Evolutionary conservation across 2,888 invertebrate genomes (phyloP), one percentile per base, ranked within the genome.

Genomic region (Drosophila monieri): DNA sequence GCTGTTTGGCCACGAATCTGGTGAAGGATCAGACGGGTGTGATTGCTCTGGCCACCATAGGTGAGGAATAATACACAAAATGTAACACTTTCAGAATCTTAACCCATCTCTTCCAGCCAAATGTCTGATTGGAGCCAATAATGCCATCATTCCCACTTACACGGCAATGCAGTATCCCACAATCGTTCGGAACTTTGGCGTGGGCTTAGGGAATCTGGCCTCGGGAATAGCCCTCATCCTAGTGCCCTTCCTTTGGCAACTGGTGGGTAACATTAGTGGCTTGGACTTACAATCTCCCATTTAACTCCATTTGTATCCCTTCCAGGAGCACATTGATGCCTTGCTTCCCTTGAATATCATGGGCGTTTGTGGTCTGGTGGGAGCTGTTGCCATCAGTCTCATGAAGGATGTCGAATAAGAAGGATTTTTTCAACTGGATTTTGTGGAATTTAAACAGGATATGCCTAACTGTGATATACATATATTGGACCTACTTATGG

Each of bases 231-330:
- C 95, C 1, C 92, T 96, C 49, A 95, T 96, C 89, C 92, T 93
- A 92, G 95, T 96, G 37, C 96, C 96, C 1, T 96, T 95, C 89
- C 92, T 96, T 81, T 96, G 95, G 95, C 93, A 94, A 86, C 90
- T 95, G 93, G 95, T 96, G 91, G 94, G 94, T 61, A 10, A n/a
- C 12, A 6, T 8, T 8, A 21, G n/a, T n/a, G n/a, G n/a, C 27
- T n/a, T 21, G 3, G 9, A 4, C 8, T 1, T 6, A 2, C 23
- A 15, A 18, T 23, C 9, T 30, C 8, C 15, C 1, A 12, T 30
- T 37, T 59, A n/a, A 25, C 12, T n/a, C 18, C 14, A 15, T 35
- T 27, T 27, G 23, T 8, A 0, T 44, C 48, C 30, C 57, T 77
- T 80, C 4, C 73, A 93, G 93, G 92, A 92, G 59, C 89, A 90